phyloP scores from a whole-genome alignment of 2,888 invertebrate species.

The Diplolepis rosae region DNA sequence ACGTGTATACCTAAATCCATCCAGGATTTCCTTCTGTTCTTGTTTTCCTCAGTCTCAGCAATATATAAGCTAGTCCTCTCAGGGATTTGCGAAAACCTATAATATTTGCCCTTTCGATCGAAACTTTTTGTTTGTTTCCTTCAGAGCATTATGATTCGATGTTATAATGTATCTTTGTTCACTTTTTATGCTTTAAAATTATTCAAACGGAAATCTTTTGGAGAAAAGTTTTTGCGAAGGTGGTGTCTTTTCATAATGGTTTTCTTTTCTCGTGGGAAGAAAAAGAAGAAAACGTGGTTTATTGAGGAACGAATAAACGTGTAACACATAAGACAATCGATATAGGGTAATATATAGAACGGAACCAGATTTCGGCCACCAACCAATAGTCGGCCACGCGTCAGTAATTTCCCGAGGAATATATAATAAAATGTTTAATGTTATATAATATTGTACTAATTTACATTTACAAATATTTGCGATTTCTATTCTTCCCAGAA shows the following conservation, averaged over 20 bases:
- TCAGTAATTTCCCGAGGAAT: too few relatives aligned
- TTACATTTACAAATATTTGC: too few relatives aligned
- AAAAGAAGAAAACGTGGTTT: not conserved
- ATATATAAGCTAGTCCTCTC: not conserved
- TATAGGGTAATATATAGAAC: too few relatives aligned
- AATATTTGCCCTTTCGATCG: not conserved
- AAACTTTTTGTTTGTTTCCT: not conserved
- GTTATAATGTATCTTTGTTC: constrained; percentile 3
- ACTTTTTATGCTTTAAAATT: constrained; percentile 1
- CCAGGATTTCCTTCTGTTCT: not conserved
- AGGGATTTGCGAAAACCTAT: not conserved
- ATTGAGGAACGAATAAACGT: not conserved
- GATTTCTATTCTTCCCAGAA: too few relatives aligned
- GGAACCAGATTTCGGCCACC: too few relatives aligned
- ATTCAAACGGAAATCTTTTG: not conserved
- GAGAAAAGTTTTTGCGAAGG: not conserved
- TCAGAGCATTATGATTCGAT: not conserved
- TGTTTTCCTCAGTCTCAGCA: not conserved
- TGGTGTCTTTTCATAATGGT: not conserved
- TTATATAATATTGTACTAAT: too few relatives aligned
- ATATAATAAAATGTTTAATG: too few relatives aligned
- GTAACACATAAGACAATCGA: too few relatives aligned
- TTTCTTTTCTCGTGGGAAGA: not conserved
- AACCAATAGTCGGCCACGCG: too few relatives aligned
- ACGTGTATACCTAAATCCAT: too few relatives aligned